phyloP scores from a whole-genome alignment of 1,140 invertebrate species.

The Lepidotrigona ventralis region DNA sequence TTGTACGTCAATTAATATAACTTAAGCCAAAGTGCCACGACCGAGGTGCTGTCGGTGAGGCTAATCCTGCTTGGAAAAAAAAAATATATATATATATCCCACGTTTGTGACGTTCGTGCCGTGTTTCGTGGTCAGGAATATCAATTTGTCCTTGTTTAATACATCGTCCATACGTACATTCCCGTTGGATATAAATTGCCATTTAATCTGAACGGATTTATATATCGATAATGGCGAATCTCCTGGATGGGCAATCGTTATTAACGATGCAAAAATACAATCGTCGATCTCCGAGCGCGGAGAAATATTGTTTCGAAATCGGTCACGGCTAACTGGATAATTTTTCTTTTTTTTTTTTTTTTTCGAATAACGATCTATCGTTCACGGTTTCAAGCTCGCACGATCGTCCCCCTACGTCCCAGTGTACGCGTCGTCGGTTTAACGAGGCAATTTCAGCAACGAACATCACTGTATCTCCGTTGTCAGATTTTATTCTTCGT shows the following conservation, averaged over 20 bases:
- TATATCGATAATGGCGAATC: neutral
- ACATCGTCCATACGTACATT: too few species aligned
- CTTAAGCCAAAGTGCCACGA: neutral
- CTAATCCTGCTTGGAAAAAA: conserved; percentile 21
- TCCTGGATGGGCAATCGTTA: neutral
- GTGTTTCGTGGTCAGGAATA: neutral
- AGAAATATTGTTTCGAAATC: conserved; percentile 12
- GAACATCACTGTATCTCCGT: neutral
- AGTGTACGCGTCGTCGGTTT: neutral
- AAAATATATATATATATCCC: neutral
- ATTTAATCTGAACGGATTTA: conserved; percentile 13
- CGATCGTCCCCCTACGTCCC: neutral
- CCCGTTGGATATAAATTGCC: neutral
- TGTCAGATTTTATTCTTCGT: neutral
- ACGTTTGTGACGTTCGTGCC: neutral
- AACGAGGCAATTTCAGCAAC: neutral
- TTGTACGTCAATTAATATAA: conserved; percentile 26
- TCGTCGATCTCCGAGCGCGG: neutral
- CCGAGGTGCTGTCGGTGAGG: neutral
- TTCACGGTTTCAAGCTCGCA: neutral
- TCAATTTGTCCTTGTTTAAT: conserved; percentile 9
- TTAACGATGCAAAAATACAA: conserved; percentile 14
- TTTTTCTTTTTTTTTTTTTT: conserved; percentile 3
- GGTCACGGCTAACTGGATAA: neutral
- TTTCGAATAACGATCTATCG: conserved; percentile 1